Base-by-base conservation (phyloP, 1,140 invertebrate species). In the Trachelipus rathkii region DNA sequence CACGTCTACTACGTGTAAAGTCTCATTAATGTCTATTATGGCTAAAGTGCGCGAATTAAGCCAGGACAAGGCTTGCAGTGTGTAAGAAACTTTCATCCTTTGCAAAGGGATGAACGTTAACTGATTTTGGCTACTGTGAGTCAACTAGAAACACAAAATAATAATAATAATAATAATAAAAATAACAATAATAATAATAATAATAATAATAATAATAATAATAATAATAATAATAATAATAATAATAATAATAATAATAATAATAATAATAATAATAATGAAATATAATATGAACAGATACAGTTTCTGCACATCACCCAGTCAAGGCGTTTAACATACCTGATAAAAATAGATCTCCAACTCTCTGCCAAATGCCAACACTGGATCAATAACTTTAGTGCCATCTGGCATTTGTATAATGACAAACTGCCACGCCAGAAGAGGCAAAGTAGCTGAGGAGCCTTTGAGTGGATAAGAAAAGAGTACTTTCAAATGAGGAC, bases 341-440 rank as follows among this genome's bases (percentile, higher is more conserved):
- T 94, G 92, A 84, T 92, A 95, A 85, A 95, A 96, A 84, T 91
- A 90, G 43, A 96, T 87, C 70, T 89, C 90, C 73, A 88, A 89
- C 75, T 95, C 92, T 71, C 94, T 86, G 0, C 91, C 94, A 84
- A 95, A 92, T 33, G 95, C 95, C 50, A 98, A 86, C 24, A 97
- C 91, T 66, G 94, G 92, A 87, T 92, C 90, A 81, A 95, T 88
- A 78, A 92, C 90, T 81, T 91, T 88, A 81, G 90, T 86, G 68
- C 84, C 83, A 84, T 92, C 89, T 72, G 90, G 88, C 77, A 91
- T 88, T 84, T 95, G 91, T 84, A 96, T 91, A 23, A 95, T 87
- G 60, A 95, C 91, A 87, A 96, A 90, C 87, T 97, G 92, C 96
- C 96, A 98, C 4, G 93, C 91, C 9, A 98, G 84, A 50, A 97